A percentile compares a stretch with the other conserved stretches of the same genome.
Evolutionary conservation across 2,888 invertebrate genomes (phyloP).

Genomic region (Trichopoda pennipes): DNA sequence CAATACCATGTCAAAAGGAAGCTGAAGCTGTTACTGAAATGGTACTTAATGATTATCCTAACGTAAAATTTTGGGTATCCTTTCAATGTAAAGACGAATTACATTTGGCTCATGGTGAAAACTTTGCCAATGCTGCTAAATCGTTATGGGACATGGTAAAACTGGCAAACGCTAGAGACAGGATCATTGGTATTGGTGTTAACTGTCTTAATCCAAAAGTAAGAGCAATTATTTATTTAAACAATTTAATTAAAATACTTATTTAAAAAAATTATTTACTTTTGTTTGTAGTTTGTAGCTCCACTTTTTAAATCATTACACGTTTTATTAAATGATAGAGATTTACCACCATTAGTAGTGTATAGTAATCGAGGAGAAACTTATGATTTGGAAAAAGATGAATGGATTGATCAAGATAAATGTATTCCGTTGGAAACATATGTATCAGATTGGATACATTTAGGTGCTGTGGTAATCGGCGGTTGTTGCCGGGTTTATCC

Average conservation of each 20-base stretch:
- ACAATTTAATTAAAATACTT: no score
- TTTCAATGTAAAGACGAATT: conserved; percentile 87
- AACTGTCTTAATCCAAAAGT: conserved; percentile 89
- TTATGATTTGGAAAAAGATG: conserved; percentile 74
- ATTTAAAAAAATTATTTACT: neutral
- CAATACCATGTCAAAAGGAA: conserved; percentile 92
- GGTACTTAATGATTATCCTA: conserved; percentile 86
- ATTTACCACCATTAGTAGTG: conserved; percentile 90
- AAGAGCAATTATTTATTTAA: conserved; percentile 1
- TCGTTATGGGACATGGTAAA: conserved; percentile 84
- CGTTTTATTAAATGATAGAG: conserved; percentile 71
- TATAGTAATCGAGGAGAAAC: conserved; percentile 93
- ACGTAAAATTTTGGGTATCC: conserved; percentile 89
- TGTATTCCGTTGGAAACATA: conserved; percentile 86
- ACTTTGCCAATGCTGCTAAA: conserved; percentile 87
- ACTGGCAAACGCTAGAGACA: conserved; percentile 83
- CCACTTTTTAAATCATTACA: conserved; percentile 83
- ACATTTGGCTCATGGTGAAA: conserved; percentile 89
- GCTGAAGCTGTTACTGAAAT: conserved; percentile 90
- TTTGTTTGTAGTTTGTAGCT: conserved; percentile 82
- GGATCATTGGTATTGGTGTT: conserved; percentile 91
- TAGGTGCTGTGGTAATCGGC: conserved; percentile 91
- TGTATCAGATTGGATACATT: conserved; percentile 88
- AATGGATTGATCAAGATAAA: conserved; percentile 86
- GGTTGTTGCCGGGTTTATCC: conserved; percentile 95